Evolutionary conservation across 2,888 invertebrate species (phyloP).

Genomic region (Brachyopa scutellaris): DNA sequence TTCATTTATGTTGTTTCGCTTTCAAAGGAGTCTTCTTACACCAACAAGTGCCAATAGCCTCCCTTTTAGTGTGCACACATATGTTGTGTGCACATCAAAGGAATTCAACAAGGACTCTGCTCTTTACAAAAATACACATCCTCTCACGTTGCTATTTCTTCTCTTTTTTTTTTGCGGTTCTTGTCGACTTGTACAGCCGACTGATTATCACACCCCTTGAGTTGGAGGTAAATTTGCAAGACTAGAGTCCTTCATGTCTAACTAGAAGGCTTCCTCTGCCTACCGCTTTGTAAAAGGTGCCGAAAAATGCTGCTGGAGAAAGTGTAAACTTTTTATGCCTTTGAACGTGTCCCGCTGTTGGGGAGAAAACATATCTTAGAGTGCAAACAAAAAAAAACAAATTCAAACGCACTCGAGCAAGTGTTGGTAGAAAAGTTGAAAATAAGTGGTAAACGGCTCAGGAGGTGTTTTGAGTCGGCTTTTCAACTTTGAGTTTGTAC

Average conservation of each 20-base stretch:
- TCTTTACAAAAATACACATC: conserved; percentile 12
- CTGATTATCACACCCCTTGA: conserved; percentile 64
- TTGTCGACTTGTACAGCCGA: conserved; percentile 28
- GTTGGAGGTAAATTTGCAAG: conserved; percentile 22
- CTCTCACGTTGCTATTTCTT: conserved; percentile 3
- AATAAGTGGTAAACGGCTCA: conserved; percentile 64
- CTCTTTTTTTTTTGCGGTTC: conserved; percentile 39
- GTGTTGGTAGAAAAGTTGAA: conserved; percentile 60
- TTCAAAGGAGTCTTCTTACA: conserved; percentile 51
- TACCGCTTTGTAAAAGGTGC: conserved; percentile 60
- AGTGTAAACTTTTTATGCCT: conserved; percentile 52
- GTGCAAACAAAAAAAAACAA: too few species aligned
- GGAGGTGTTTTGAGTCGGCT: conserved; percentile 64
- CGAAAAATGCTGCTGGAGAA: conserved; percentile 57
- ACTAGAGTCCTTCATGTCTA: conserved; percentile 61
- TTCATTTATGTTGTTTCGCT: conserved; percentile 42
- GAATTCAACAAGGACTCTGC: conserved; percentile 37
- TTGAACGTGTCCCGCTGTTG: conserved; percentile 4
- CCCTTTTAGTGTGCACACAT: conserved; percentile 13
- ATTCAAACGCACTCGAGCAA: conserved; percentile 42
- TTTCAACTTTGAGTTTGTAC: conserved; percentile 43
- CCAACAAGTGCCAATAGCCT: conserved; percentile 64
- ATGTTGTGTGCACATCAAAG: conserved; percentile 65
- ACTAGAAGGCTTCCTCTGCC: conserved; percentile 35
- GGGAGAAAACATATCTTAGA: conserved; percentile 20